Percentiles rank a stretch among this genome's conserved stretches.
Conservation (phyloP, 2,797 vertebrate genomes). For the Salmo trutta region DNA sequence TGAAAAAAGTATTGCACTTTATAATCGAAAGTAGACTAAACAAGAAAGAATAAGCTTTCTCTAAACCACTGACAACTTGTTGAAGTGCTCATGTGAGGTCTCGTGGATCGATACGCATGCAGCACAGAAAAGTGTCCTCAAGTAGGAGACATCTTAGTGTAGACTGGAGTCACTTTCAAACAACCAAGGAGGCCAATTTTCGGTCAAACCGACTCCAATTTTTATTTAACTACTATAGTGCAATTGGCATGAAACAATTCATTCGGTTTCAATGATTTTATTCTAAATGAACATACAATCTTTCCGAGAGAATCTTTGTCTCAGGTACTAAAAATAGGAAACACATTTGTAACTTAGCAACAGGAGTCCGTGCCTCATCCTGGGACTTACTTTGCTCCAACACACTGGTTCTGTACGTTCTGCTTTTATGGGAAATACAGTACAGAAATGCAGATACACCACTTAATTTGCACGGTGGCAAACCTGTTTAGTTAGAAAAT, state of each 20-base stretch:
- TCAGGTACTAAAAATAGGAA: constrained; percentile 82
- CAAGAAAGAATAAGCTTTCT: not conserved
- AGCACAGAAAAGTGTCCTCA: not conserved
- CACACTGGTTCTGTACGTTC: constrained; percentile 52
- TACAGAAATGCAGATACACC: not conserved
- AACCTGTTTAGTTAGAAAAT: not conserved
- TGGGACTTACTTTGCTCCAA: constrained; percentile 72
- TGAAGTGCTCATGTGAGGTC: not conserved
- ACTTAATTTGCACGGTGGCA: not conserved
- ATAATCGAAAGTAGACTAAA: not conserved
- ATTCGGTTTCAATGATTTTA: constrained; percentile 76
- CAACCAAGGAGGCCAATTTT: constrained; percentile 1
- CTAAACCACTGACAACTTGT: not conserved
- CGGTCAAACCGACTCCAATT: constrained; percentile 56
- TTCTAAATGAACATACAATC: constrained; percentile 76
- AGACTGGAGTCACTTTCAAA: not conserved
- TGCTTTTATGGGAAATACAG: constrained; percentile 16
- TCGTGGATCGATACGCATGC: not conserved
- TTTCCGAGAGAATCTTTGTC: constrained; percentile 74
- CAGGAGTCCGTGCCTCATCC: constrained; percentile 78
- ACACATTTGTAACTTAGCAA: constrained; percentile 84
- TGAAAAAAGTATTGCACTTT: not conserved
- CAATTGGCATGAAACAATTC: constrained; percentile 69
- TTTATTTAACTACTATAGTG: constrained; percentile 75
- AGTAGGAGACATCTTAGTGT: not conserved